These are phyloP conservation scores for Agrilus biguttatus DNA, from an alignment of 2,888 invertebrate species.

Conservation along the genomic window DNA sequence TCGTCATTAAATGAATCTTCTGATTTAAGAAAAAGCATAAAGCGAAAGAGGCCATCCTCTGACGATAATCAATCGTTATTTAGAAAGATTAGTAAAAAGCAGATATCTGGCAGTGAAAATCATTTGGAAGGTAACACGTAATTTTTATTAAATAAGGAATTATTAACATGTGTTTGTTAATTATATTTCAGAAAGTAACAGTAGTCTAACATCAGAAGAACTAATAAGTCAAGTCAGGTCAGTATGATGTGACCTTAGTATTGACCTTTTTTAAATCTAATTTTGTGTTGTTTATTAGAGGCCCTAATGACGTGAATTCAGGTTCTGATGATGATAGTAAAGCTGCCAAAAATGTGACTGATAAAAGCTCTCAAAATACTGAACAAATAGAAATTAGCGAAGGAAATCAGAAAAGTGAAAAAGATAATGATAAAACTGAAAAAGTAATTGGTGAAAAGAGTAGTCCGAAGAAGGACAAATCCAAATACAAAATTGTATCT, in stretches of 20 bases:
- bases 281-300: too few species aligned
- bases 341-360: constrained; percentile 20
- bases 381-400: constrained; percentile 24
- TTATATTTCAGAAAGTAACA: too few species aligned
- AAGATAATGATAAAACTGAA: not conserved
- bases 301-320: too few species aligned
- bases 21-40: constrained; percentile 2
- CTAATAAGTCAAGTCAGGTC: too few species aligned
- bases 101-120: constrained; percentile 4
- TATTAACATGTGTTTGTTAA: too few species aligned
- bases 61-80: too few species aligned
- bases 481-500: constrained; percentile 17
- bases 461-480: not conserved
- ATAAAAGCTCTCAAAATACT: constrained; percentile 35
- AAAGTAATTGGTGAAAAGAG: not conserved
- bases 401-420: constrained; percentile 15
- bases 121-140: too few species aligned
- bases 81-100: not conserved
- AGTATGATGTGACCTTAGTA: too few species aligned
- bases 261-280: too few species aligned
- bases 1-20: constrained; percentile 1
- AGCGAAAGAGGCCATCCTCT: constrained; percentile 2
- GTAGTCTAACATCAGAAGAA: too few species aligned
- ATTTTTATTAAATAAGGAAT: too few species aligned
- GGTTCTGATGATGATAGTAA: constrained; percentile 5